Conservation (phyloP, 2,797 vertebrate genomes). For the Euphonia xanthogaster region DNA sequence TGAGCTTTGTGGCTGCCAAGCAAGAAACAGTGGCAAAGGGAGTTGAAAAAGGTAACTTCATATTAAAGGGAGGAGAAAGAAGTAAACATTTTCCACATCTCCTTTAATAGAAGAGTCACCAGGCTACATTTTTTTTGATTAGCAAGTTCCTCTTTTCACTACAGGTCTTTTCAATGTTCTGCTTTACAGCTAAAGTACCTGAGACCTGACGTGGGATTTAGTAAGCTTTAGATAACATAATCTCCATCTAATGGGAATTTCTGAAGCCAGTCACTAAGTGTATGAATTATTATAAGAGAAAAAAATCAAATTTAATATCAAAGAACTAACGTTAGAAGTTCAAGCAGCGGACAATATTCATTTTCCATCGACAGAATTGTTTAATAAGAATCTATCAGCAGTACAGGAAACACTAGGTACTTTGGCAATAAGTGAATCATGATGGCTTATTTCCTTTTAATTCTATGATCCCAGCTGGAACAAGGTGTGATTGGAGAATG, state of each 20-base stretch:
- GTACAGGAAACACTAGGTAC: constrained; percentile 68
- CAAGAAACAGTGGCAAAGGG: constrained; percentile 36
- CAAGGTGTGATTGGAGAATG: constrained; percentile 79
- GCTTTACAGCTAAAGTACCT: constrained; percentile 62
- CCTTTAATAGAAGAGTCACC: constrained; percentile 23
- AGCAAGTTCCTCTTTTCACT: constrained; percentile 18
- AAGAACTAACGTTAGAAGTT: constrained; percentile 76
- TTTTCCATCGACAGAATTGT: constrained; percentile 74
- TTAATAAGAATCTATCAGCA: constrained; percentile 76
- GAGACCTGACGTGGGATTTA: constrained; percentile 70
- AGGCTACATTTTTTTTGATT: constrained; percentile 28
- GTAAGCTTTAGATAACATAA: constrained; percentile 74
- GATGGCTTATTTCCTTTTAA: constrained; percentile 82
- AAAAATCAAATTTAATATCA: constrained; percentile 74
- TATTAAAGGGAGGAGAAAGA: background rate
- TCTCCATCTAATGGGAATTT: constrained; percentile 74
- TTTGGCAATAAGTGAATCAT: constrained; percentile 76
- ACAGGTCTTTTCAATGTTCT: constrained; percentile 39
- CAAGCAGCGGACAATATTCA: constrained; percentile 74
- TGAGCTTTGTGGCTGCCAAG: constrained; percentile 41
- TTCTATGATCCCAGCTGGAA: constrained; percentile 81
- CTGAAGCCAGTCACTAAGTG: constrained; percentile 66
- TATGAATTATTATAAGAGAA: constrained; percentile 74
- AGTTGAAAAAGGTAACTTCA: constrained; percentile 47
- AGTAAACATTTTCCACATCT: constrained; percentile 1